Evolutionary conservation across 2,113 vertebrate species (phyloP).

Genomic region (Fukomys damarensis): DNA sequence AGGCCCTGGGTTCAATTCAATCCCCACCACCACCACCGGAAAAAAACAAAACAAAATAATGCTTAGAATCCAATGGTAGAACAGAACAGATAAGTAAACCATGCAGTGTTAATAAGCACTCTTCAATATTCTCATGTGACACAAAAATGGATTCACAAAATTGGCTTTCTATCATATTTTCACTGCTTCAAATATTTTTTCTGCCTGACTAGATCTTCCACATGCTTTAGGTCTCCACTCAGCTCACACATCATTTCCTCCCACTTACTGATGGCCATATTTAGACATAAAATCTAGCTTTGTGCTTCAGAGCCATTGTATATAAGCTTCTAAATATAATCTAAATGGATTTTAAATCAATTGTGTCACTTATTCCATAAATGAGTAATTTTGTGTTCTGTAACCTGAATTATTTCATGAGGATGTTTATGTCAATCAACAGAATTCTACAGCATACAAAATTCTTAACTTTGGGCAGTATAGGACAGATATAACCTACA

Average conservation of each 20-base stretch:
- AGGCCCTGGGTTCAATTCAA: background rate
- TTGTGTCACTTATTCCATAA: background rate
- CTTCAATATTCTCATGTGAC: background rate
- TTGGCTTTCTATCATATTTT: constrained; percentile 55
- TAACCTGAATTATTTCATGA: constrained; percentile 43
- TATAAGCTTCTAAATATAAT: constrained; percentile 57
- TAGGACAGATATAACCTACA: constrained; percentile 2
- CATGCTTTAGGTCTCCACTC: constrained; percentile 24
- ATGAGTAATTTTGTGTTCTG: constrained; percentile 49
- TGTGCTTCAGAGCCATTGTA: constrained; percentile 1
- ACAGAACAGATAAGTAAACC: constrained; percentile 24
- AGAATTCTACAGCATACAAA: constrained; percentile 18
- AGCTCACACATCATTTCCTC: constrained; percentile 32
- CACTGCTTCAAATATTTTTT: constrained; percentile 47
- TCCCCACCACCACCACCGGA: background rate
- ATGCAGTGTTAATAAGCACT: background rate
- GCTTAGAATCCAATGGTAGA: background rate
- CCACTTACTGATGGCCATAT: constrained; percentile 40
- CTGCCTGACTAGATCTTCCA: constrained; percentile 41
- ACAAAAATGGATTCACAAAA: constrained; percentile 49
- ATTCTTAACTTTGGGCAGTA: background rate
- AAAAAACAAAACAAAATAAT: background rate
- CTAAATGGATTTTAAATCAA: constrained; percentile 62
- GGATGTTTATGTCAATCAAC: constrained; percentile 39
- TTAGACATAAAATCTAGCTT: constrained; percentile 64